Evolutionary conservation across 2,797 vertebrate species (phyloP), one percentile per base, ranked within the genome.

Genomic region (Molossus alvarezi): DNA sequence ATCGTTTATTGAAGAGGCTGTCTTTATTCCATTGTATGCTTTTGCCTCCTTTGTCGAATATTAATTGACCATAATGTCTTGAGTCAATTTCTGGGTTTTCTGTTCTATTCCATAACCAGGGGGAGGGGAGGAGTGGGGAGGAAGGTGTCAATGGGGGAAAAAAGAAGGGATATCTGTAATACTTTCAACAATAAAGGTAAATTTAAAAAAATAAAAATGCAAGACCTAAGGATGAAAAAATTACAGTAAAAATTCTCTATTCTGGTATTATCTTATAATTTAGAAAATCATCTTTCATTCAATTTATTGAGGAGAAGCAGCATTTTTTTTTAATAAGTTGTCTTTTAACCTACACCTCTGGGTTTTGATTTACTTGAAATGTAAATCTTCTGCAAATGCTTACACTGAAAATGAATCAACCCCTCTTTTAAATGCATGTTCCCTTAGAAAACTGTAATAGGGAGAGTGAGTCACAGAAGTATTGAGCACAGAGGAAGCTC

Each of bases 321-420:
- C 0, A 11, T 51, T 84, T 60, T 21, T 21, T 57, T 45, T 27
- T 15, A 55, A 41, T 18, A 73, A 77, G 58, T 15, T 71, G 3
- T 27, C 69, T 85, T 88, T 92, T 29, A 90, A 67, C 17, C 7
- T 90, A 57, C 1, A 84, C 11, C 9, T 72, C 51, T 80, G 9
- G 33, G 12, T 33, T 95, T 45, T 25, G 23, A 18, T 4, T 71
- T 88, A 37, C 91, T 41, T 77, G 72, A 71, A 82, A 80, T 7
- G 1, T 23, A 17, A 20, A 5, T 79, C 5, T 58, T 92, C 25
- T n/a, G 41, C 55, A 88, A 64, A 82, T 79, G 10, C 41, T 13
- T 60, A 4, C n/a, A 2, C 33, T 27, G 20, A 88, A 96, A 95
- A 82, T 79, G 37, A 96, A 55, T 91, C 33, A 6, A 67, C 53